Evolutionary conservation across 1,140 invertebrate genomes (phyloP).

Genomic region (Atta texana): DNA sequence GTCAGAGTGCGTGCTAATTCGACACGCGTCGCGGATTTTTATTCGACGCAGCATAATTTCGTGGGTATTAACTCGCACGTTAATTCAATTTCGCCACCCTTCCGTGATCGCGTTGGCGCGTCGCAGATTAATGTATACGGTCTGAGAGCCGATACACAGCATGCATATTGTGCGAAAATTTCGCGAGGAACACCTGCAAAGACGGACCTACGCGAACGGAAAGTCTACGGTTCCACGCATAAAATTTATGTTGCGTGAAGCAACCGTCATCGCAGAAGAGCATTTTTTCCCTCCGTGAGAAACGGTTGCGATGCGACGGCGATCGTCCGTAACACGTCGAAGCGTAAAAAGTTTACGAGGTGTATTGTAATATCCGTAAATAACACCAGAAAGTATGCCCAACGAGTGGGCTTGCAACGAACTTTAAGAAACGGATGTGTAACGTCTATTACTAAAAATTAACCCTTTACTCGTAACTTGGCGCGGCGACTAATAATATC

Average conservation of each 20-base stretch:
- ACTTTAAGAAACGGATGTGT: neutral
- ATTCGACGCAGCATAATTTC: neutral
- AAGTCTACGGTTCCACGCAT: constrained; percentile 35
- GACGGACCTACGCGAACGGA: constrained; percentile 14
- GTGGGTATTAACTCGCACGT: constrained; percentile 25
- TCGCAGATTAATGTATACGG: constrained; percentile 33
- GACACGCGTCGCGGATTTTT: neutral
- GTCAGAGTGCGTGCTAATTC: neutral
- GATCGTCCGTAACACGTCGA: constrained; percentile 59
- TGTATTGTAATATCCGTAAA: constrained; percentile 54
- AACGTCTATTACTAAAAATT: neutral
- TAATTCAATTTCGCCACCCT: constrained; percentile 51
- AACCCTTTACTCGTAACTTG: neutral
- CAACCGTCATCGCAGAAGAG: constrained; percentile 38
- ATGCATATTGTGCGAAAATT: constrained; percentile 54
- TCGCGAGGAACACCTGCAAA: constrained; percentile 66
- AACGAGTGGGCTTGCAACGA: neutral
- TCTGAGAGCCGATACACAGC: neutral
- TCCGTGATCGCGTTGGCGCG: neutral
- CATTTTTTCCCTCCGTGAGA: constrained; percentile 31
- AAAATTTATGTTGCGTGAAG: constrained; percentile 78
- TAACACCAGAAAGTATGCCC: constrained; percentile 24
- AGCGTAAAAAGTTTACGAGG: constrained; percentile 55
- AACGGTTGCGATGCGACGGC: constrained; percentile 23
- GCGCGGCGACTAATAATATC: neutral